phyloP scores from a whole-genome alignment of 2,888 invertebrate species.

The Microctonus brassicae region DNA sequence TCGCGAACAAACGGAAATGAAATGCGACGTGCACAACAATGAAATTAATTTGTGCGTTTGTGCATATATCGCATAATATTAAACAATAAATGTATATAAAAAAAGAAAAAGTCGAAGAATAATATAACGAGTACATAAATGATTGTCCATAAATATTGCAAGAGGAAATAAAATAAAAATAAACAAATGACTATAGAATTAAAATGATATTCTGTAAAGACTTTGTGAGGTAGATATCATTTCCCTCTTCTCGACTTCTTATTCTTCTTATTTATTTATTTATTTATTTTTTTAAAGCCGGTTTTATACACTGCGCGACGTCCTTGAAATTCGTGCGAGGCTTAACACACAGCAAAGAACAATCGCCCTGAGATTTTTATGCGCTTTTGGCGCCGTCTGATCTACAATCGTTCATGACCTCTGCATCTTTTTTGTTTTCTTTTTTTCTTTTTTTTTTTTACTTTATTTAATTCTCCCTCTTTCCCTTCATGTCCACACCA shows the following conservation, averaged over 20 bases:
- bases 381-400: constrained; percentile 40
- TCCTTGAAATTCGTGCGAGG: constrained; percentile 68
- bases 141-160: no score
- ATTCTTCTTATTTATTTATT: neutral
- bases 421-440: constrained; percentile 16
- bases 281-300: constrained; percentile 12
- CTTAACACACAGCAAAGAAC: constrained; percentile 53
- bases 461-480: neutral
- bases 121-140: constrained; percentile 9
- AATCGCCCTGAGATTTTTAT: constrained; percentile 44
- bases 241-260: neutral
- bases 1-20: constrained; percentile 23
- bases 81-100: constrained; percentile 12
- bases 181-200: constrained; percentile 5
- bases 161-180: constrained; percentile 5
- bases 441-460: constrained; percentile 11
- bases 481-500: neutral
- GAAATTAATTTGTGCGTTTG: constrained; percentile 27
- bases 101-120: constrained; percentile 26
- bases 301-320: constrained; percentile 51
- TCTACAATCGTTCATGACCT: constrained; percentile 39
- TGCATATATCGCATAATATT: no score
- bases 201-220: constrained; percentile 31
- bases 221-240: neutral
- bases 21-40: constrained; percentile 17